Base-by-base conservation (phyloP, 2,113 vertebrate genomes). In the Silurus asotus region DNA sequence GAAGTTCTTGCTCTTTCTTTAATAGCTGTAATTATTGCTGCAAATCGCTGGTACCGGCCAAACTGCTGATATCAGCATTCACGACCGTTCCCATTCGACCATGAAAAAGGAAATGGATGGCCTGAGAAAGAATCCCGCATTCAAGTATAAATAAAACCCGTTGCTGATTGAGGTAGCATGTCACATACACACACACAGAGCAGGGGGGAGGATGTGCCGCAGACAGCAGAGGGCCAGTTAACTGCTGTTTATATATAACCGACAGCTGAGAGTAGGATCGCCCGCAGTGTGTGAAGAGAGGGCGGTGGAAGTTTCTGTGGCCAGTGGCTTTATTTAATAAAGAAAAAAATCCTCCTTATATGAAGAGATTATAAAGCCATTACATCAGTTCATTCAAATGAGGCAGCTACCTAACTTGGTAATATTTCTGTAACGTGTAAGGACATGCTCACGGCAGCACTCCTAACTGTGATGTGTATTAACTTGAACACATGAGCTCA, bases 201-300 rank as follows among this genome's bases (percentile, higher is more conserved):
- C 45, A 37, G 61, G 86, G 67, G 81, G 70, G 62, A 83, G 81
- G 64, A 70, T 58, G 17, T 5, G 17, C 61, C 45, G 80, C 77
- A 75, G 74, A 79, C 45, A 78, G 51, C 53, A 81, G 56, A 87
- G 81, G 79, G 76, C 64, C 82, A 74, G 84, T 87, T 88, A 88
- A 88, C 65, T 67, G 79, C 79, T 86, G 88, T 87, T 90, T 90
- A 90, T 88, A 90, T 89, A 88, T 90, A 90, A 90, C 90, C 84
- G 84, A 86, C 86, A 87, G 86, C 81, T 85, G 85, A 88, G 87
- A 53, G 45, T 55, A 55, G 45, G 74, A 55, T 85, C 76, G 70
- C 75, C 56, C 79, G 23, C 53, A 65, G 55, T n/a, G 20, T 61
- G 48, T n/a, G 56, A 23, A 19, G 13, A 48, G 37, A 56, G 9